Base-by-base conservation (phyloP, 1,140 invertebrate genomes). In the Ceratoteleas bidentatus region DNA sequence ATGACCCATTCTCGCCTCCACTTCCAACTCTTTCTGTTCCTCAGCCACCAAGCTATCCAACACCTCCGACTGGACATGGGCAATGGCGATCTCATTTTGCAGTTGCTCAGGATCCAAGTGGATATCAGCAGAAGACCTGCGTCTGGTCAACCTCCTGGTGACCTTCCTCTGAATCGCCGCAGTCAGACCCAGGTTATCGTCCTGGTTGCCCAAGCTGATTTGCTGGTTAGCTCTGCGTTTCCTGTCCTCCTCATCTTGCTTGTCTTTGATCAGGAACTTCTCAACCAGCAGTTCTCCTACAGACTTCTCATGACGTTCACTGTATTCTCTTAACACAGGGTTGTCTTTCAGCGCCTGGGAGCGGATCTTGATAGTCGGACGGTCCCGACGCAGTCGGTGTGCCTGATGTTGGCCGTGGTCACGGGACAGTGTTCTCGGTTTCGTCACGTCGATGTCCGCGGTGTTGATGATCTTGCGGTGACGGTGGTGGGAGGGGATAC, bases 381-480 rank as follows among this genome's bases (percentile, higher is more conserved):
- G 80, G 36, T 90, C 88, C 0, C 89, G 87, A 0, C 88, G 86
- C 1, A 87, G 64, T 0, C 86, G 87, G 43, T 79, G 85, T 6
- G 72, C 64, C 58, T 76, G 87, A 5, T 78, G 82, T 45, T 69
- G 78, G 8, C 40, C 68, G 0, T 80, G 69, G 3, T 87, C 85
- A n/a, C 81, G 76, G 0, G 86, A 79, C 78, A 87, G 84, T 3
- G 52, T 93, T 47, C 93, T 91, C 0, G 92, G 91, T 0, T 92
- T 91, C 2, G 95, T 95, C 0, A 97, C 95, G 88, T 97, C 96
- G 78, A 97, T 97, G 85, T 96, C 95, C 1, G 95, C 95, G 4
- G 96, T 96, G 85, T 96, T 95, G 34, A 96, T 96, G 13, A 96
- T 95, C 54, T 92, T 87, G 65, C 92, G 92, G 0, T 93, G 91